phyloP scores from a whole-genome alignment of 2,113 vertebrate genomes.

The Puffinus mauretanicus region DNA sequence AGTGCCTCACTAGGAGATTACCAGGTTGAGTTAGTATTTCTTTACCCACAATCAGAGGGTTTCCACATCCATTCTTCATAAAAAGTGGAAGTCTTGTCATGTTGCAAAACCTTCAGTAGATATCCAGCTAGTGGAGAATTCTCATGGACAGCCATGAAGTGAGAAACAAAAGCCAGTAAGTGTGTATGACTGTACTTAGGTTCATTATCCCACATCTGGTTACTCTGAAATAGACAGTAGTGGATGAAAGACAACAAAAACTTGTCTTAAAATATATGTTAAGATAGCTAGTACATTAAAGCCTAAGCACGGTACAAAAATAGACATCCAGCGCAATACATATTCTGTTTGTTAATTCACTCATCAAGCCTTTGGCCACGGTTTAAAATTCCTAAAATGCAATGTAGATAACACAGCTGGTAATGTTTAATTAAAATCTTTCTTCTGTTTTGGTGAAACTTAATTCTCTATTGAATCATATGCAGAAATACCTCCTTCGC shows the following conservation, averaged over 20 bases:
- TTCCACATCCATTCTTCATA: neutral
- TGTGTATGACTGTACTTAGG: neutral
- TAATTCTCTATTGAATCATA: neutral
- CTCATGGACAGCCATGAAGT: neutral
- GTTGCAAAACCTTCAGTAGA: neutral
- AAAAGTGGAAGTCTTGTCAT: neutral
- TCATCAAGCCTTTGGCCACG: neutral
- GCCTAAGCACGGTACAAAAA: neutral
- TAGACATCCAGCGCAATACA: neutral
- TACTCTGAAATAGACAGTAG: neutral
- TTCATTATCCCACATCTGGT: neutral
- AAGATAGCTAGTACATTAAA: neutral
- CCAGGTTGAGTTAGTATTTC: neutral
- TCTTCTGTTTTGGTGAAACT: neutral
- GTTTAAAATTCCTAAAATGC: conserved; percentile 26
- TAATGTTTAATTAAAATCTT: conserved; percentile 42
- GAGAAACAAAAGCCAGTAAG: neutral
- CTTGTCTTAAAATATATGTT: neutral
- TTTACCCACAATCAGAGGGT: neutral
- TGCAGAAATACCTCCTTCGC: neutral
- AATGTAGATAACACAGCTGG: neutral
- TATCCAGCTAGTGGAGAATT: neutral
- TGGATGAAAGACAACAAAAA: neutral
- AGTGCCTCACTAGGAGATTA: neutral
- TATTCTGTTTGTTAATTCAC: neutral